Conservation (phyloP, 2,888 invertebrate genomes). For the Subacronicta megacephala region DNA sequence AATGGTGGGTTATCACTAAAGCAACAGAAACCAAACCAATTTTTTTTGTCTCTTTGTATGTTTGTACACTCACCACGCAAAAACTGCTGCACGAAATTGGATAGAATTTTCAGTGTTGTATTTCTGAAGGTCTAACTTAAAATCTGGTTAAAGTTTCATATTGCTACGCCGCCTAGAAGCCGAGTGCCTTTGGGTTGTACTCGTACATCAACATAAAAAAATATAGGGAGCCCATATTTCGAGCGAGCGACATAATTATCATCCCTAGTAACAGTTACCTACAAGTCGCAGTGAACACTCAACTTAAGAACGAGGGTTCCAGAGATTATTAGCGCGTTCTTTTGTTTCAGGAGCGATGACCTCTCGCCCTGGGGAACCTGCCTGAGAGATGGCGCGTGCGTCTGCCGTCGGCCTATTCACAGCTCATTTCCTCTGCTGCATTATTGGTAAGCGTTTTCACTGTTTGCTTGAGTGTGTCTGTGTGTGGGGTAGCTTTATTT, state of each 20-base stretch:
- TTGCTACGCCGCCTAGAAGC: too few species aligned
- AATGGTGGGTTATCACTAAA: too few species aligned
- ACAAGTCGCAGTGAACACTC: slow-evolving; percentile 13
- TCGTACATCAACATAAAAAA: too few species aligned
- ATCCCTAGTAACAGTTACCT: background rate
- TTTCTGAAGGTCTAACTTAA: too few species aligned
- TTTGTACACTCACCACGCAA: too few species aligned
- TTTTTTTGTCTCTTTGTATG: too few species aligned
- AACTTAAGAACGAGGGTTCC: slow-evolving; percentile 11
- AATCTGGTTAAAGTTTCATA: too few species aligned
- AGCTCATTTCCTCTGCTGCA: slow-evolving; percentile 84
- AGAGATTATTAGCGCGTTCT: slow-evolving; percentile 74
- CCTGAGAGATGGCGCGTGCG: slow-evolving; percentile 76
- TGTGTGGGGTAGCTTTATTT: slow-evolving; percentile 2
- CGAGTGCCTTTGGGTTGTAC: too few species aligned
- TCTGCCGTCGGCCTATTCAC: slow-evolving; percentile 81
- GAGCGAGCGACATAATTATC: background rate
- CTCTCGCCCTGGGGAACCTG: slow-evolving; percentile 56
- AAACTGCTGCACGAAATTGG: too few species aligned
- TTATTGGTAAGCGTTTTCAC: slow-evolving; percentile 78
- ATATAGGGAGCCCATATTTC: too few species aligned
- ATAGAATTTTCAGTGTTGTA: too few species aligned
- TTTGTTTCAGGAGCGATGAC: slow-evolving; percentile 85
- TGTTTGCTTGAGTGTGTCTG: slow-evolving; percentile 13
- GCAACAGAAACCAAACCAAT: too few species aligned